Evolutionary conservation across 2,888 invertebrate genomes (phyloP), one percentile per base, ranked within the genome.

Genomic region (Phalera bucephala): DNA sequence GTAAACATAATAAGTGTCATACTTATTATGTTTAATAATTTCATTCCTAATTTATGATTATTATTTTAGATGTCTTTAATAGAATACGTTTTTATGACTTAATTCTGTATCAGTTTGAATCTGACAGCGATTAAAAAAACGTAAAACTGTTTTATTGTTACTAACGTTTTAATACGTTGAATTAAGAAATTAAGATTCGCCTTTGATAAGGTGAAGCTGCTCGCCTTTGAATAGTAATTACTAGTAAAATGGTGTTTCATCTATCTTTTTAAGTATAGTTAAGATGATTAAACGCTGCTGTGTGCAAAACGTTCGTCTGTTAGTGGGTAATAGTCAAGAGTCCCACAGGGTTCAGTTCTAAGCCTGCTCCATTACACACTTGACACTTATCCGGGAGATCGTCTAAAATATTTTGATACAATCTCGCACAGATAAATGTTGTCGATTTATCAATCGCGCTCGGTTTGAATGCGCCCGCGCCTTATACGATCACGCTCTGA

Each of bases 371-470:
- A 79, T 81, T 77, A 82, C 78, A 54, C 59, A 48, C 34, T 52
- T 77, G 87, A 86, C 86, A 80, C 72, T 86, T 83, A 87, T 85
- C 84, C 82, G 64, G 48, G 36, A 60, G 72, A 75, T 75, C 71
- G 66, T 74, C 75, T 81, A 75, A 84, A 88, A 89, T 86, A 88
- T 89, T 88, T 83, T 86, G 88, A 89, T 88, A 83, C 80, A 81
- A 88, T 87, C 87, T 73, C 69, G 40, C 54, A 45, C 66, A 81
- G 80, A 88, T 83, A 80, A 87, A 89, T 89, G 86, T 74, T 66
- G 66, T 64, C 83, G 63, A 88, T 89, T 86, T 84, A 84, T 88
- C 88, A 87, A 73, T 64, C 59, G 59, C 56, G 60, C 45, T 51
- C 46, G 40, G 17, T 28, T 28, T 63, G 58, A 66, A 73, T 72